These are phyloP conservation scores for chimpanzee (Pan troglodytes) DNA, from an alignment of 2,113 vertebrate species.

Conservation along the genomic window NHGRI_mPanTro3-v2.1_pri NC_072411.2:22376001-22376500, in stretches of 20 bases:
- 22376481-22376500: too few species aligned
- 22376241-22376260: neutral
- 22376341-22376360: too few species aligned
- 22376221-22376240: neutral
- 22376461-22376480: too few species aligned
- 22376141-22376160: neutral
- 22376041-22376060: neutral
- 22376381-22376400: too few species aligned
- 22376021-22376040: neutral
- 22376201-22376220: neutral
- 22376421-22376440: too few species aligned
- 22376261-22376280: too few species aligned
- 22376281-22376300: too few species aligned
- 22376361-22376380: too few species aligned
- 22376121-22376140: fast-evolving
- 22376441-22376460: too few species aligned
- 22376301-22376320: too few species aligned
- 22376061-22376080: neutral
- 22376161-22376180: neutral
- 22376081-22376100: neutral
- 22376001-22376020: neutral
- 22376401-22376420: fast-evolving
- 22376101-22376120: neutral
- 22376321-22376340: too few species aligned
- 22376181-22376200: neutral